phyloP scores from a whole-genome alignment of 2,888 invertebrate genomes.

The Caenorhabditis sp. region DNA sequence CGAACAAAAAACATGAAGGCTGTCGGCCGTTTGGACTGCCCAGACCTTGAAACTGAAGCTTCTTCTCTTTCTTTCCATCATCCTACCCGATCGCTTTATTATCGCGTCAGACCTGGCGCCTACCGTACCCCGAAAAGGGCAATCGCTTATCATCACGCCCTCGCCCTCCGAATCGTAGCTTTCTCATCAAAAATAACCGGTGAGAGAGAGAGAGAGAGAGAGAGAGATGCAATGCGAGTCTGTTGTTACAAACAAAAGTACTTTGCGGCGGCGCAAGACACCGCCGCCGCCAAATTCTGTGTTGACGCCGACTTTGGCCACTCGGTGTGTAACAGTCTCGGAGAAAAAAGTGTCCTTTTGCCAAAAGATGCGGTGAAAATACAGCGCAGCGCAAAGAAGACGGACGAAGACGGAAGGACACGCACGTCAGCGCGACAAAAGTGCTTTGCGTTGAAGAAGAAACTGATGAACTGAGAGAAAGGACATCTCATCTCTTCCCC shows the following conservation, averaged over 20 bases:
- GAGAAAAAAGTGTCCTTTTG: slow-evolving; percentile 7
- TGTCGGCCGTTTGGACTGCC: no score
- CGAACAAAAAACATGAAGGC: no score
- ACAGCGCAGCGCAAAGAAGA: background rate
- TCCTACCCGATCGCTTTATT: no score
- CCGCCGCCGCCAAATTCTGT: no score
- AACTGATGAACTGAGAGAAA: background rate
- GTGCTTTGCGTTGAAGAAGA: background rate
- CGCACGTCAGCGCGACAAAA: background rate
- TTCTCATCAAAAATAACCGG: background rate
- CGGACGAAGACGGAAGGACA: background rate
- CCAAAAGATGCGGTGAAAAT: no score
- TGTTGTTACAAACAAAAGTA: slow-evolving; percentile 13
- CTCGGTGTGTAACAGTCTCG: no score
- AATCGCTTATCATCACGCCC: background rate
- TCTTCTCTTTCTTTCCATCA: no score
- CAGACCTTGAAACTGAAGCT: no score
- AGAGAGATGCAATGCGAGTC: no score
- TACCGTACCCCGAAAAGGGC: no score
- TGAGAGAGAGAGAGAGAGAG: background rate
- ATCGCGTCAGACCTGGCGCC: no score
- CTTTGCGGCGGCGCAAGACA: no score
- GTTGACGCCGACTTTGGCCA: background rate
- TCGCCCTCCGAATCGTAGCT: background rate
- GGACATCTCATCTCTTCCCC: background rate